Evolutionary conservation across 1,140 invertebrate genomes (phyloP), one percentile per base, ranked within the genome.

Genomic region (Leguminivora glycinivorella): DNA sequence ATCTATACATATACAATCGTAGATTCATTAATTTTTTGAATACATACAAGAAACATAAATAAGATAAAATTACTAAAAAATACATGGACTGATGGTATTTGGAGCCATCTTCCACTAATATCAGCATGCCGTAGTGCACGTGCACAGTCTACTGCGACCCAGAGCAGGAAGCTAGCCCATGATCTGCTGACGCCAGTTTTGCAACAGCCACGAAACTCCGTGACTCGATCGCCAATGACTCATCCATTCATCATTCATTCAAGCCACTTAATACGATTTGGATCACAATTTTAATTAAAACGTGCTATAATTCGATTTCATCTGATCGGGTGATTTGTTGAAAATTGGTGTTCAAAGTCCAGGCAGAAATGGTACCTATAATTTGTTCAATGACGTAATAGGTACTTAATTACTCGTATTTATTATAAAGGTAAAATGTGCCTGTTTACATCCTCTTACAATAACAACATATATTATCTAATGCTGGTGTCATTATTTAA

Each of bases 291-390:
- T 19, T 52, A 52, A 52, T 52, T 52, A n/a, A 52, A 52, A 52
- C 47, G 47, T 52, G 47, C n/a, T 22, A 52, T 52, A 52, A 52
- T 52, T 52, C 19, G 47, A 52, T n/a, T n/a, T n/a, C n/a, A n/a
- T 7, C 47, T 22, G 4, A 17, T n/a, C 40, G n/a, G 17, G n/a
- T 17, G 6, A 17, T 43, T 43, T n/a, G 14, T 17, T 52, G 10
- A 22, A 52, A 52, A 22, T 22, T 22, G n/a, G 7, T 52, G 17
- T 19, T 52, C 19, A 22, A 22, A 52, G 19, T 52, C 47, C 47
- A 22, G 19, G 6, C n/a, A 47, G 2, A 17, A 17, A 17, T 0
- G n/a, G n/a, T 4, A 47, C 17, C 5, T 17, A 47, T 4, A 1
- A 38, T 38, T 14, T 38, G 34, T 38, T 10, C 31, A 38, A 12